Conservation (phyloP, 2,797 vertebrate species). For the Tachyglossus aculeatus region DNA sequence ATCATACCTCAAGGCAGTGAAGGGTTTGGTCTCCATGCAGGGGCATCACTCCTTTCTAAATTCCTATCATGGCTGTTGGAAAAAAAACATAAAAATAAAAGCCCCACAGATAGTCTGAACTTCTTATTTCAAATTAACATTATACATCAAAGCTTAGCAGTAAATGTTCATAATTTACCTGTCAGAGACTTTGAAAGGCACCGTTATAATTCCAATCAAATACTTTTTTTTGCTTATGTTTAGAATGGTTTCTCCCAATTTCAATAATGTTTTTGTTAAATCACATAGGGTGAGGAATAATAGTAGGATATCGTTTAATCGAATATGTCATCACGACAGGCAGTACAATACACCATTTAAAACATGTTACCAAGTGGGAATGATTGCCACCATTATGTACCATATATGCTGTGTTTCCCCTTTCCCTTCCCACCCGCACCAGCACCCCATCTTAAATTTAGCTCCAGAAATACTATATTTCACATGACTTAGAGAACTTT, state of each 20-base stretch:
- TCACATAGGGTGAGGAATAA: slow-evolving; percentile 42
- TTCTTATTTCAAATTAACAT: slow-evolving; percentile 39
- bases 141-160: slow-evolving; percentile 11
- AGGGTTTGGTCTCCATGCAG: too few species aligned
- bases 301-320: slow-evolving; percentile 41
- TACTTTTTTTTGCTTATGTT: slow-evolving; percentile 40
- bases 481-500: slow-evolving; percentile 44
- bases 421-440: background rate
- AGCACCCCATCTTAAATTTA: background rate
- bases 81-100: slow-evolving; percentile 33
- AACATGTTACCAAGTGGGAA: slow-evolving; percentile 15
- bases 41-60: background rate
- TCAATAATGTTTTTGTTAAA: slow-evolving; percentile 53
- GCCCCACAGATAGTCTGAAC: background rate
- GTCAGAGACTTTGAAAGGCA: slow-evolving; percentile 43
- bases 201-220: slow-evolving; percentile 46
- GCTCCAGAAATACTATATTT: slow-evolving; percentile 41
- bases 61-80: background rate
- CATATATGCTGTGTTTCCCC: background rate
- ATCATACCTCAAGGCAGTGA: too few species aligned
- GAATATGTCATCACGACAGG: slow-evolving; percentile 29
- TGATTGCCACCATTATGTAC: slow-evolving; percentile 32
- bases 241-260: slow-evolving; percentile 47
- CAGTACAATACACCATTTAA: slow-evolving; percentile 37
- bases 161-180: slow-evolving; percentile 50